These are phyloP conservation scores for Blastomussa wellsi DNA, from an alignment of 92 coral and sea anemone species.

Conservation along the genomic window DNA sequence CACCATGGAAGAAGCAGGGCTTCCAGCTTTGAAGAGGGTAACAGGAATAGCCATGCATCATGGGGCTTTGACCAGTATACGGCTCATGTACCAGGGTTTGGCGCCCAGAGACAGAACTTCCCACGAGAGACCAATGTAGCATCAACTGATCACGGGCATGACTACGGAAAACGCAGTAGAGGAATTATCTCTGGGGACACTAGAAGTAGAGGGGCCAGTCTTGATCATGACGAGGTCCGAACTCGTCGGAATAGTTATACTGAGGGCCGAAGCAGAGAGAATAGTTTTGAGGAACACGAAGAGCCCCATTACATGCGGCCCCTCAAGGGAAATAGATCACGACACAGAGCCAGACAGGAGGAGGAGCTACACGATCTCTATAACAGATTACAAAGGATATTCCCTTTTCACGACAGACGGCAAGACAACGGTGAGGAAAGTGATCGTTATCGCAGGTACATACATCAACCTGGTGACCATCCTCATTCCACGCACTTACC, in stretches of 20 bases:
- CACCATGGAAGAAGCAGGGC: conserved; percentile 35
- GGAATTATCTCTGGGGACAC: background rate
- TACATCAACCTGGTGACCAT: background rate
- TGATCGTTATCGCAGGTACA: background rate
- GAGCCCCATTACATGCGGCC: conserved; percentile 26
- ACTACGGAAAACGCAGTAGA: conserved; percentile 3
- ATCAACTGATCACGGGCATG: background rate
- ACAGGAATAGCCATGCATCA: background rate
- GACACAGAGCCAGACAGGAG: conserved; percentile 11
- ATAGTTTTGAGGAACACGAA: conserved; percentile 22
- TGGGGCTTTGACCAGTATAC: conserved; percentile 4
- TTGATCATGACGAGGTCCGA: conserved; percentile 37
- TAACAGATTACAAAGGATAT: conserved; percentile 12
- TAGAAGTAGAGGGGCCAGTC: conserved; percentile 6
- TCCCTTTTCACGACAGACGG: conserved; percentile 7
- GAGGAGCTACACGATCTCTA: conserved; percentile 32
- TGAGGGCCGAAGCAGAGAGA: conserved; percentile 41
- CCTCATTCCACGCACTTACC: conserved; percentile 22
- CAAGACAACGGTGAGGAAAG: background rate
- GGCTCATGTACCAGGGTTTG: conserved; percentile 20
- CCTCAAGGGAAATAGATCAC: conserved; percentile 16
- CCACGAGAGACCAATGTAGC: background rate
- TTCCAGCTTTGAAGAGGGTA: conserved; percentile 39
- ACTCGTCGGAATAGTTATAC: conserved; percentile 24
- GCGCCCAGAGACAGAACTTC: background rate